Conservation (phyloP, 53 echinoderm and acorn worm genomes). For the Arbacia lixula region DNA sequence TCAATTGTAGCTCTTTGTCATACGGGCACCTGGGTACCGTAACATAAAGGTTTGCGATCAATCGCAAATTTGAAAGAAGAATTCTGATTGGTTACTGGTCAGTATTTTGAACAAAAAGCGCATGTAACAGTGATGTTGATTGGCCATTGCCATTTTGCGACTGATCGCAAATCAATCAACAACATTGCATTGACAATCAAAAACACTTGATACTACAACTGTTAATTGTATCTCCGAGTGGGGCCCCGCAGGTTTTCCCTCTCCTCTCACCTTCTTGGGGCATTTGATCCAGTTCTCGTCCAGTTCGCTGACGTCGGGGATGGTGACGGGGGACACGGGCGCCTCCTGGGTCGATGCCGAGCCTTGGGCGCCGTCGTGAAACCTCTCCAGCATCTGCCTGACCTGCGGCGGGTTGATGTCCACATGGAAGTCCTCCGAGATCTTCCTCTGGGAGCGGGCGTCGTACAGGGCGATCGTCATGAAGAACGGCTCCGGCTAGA, state of each 20-base stretch:
- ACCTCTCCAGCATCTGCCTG: conserved; percentile 68
- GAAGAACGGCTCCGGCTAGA: conserved; percentile 94
- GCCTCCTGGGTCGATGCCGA: conserved; percentile 61
- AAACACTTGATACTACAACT: no score
- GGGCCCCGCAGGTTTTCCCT: no score
- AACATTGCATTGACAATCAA: neutral
- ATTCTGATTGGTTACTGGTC: no score
- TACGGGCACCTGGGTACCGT: no score
- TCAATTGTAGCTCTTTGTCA: no score
- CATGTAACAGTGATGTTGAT: no score
- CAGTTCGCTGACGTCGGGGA: conserved; percentile 74
- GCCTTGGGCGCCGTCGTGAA: conserved; percentile 71
- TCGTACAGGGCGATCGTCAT: conserved; percentile 87
- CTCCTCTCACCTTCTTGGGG: conserved; percentile 83
- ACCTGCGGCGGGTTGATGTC: conserved; percentile 81
- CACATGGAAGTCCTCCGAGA: conserved; percentile 93
- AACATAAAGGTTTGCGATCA: no score
- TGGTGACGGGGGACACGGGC: conserved; percentile 52
- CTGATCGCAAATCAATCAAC: no score
- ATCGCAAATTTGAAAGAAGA: no score
- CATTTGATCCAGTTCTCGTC: conserved; percentile 90
- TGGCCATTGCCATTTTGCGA: no score
- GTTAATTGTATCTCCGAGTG: no score
- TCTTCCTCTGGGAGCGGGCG: conserved; percentile 82
- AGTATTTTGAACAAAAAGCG: no score